Evolutionary conservation across 1,140 invertebrate species (phyloP).

Genomic region (Eueides isabella): DNA sequence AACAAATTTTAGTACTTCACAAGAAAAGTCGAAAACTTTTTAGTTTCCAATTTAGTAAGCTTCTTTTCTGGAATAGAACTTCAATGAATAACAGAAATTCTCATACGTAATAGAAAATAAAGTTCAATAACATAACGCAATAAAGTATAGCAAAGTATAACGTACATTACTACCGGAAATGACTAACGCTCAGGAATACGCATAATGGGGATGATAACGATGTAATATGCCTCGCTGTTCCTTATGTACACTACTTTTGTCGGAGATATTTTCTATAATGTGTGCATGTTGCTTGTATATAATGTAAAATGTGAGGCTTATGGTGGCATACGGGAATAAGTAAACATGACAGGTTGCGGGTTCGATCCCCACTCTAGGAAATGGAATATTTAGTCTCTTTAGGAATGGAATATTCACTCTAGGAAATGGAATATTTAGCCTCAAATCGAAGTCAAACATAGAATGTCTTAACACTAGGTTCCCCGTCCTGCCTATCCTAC

Average conservation of each 20-base stretch:
- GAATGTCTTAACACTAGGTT: too few relatives aligned
- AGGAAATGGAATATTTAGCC: too few relatives aligned
- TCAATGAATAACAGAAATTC: slow-evolving; percentile 3
- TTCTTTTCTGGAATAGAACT: background rate
- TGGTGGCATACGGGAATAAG: too few relatives aligned
- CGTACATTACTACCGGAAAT: slow-evolving; percentile 16
- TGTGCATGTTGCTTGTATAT: too few relatives aligned
- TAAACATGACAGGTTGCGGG: too few relatives aligned
- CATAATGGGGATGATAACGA: background rate
- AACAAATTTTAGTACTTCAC: slow-evolving; percentile 12
- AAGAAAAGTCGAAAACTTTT: slow-evolving; percentile 6
- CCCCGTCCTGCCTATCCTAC: too few relatives aligned
- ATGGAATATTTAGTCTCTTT: background rate
- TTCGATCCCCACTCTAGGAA: too few relatives aligned
- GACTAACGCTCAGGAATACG: slow-evolving; percentile 13
- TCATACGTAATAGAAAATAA: background rate
- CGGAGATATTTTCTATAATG: background rate
- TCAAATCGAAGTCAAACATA: too few relatives aligned
- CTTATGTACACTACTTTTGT: background rate
- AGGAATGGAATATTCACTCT: too few relatives aligned
- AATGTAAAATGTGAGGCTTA: too few relatives aligned
- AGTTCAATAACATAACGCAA: background rate
- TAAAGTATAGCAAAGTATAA: background rate
- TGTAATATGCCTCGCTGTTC: background rate
- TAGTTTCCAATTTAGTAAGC: slow-evolving; percentile 6